Evolutionary conservation across 2,113 vertebrate species (phyloP), one percentile per base, ranked within the genome.

Genomic region (Pleuronectes platessa): DNA sequence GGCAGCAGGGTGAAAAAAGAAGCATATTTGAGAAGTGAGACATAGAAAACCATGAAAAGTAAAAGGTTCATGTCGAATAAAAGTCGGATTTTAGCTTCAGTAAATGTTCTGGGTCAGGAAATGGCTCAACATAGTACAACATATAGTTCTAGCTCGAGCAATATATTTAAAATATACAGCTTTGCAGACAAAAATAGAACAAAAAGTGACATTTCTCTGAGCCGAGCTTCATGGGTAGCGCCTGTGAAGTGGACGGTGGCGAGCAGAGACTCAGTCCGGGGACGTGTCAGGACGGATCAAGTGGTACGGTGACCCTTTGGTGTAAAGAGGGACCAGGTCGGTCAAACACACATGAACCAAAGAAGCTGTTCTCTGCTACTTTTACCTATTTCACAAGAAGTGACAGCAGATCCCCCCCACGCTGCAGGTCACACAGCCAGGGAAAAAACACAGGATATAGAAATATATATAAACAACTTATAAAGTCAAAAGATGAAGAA

Each of bases 281-380:
- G 85, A 59, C 47, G 77, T 86, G 84, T 87, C 85, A 74, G 77
- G 68, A 65, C 64, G 74, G 61, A 83, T 85, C 82, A 76, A 53
- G 58, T 58, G 31, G 61, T 18, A 71, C 76, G 17, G 23, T 23
- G 68, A 61, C 54, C 61, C 62, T 40, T 15, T 12, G 1, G 64
- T 70, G 63, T 70, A 58, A 81, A 71, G 53, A 70, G 70, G 68
- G 74, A 74, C 72, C 71, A 58, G 74, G 56, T 21, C 53, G 65
- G 83, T 79, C 65, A 24, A 79, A 69, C 63, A 54, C 37, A 0
- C 55, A 8, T 21, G 60, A 81, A 75, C 37, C 62, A 78, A 80
- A 72, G 54, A 68, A 62, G 68, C 74, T 80, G 67, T 68, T 47
- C 31, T 60, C n/a, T 37, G 65, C 74, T 69, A 4, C 64, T 74